phyloP scores from a whole-genome alignment of 2,888 invertebrate species.

The Sepiola atlantica region DNA sequence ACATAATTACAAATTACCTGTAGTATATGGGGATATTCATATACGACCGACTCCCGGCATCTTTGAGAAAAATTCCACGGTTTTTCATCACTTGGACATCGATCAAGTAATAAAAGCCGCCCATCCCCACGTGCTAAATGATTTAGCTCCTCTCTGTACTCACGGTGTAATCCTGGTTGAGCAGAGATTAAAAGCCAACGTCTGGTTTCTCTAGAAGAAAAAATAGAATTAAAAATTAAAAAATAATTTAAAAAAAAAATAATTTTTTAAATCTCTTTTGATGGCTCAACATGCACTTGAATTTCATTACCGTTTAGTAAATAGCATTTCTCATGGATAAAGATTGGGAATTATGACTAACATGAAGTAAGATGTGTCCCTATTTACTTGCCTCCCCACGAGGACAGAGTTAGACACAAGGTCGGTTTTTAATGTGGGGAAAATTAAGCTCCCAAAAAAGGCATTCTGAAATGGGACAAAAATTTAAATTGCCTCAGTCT shows the following conservation, averaged over 20 bases:
- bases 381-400: no score
- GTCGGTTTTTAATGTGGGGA: no score
- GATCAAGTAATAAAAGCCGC: constrained; percentile 77
- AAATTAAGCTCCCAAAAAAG: no score
- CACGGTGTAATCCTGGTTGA: constrained; percentile 84
- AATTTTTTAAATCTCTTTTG: background rate
- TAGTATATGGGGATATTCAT: constrained; percentile 83
- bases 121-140: constrained; percentile 77
- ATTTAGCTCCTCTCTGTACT: constrained; percentile 79
- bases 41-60: constrained; percentile 80
- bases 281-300: background rate
- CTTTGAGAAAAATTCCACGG: constrained; percentile 74
- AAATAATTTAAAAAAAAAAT: background rate
- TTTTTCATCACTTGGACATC: constrained; percentile 60
- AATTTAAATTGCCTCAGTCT: no score
- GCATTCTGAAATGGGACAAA: no score
- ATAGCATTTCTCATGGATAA: background rate
- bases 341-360: background rate
- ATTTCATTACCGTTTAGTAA: background rate
- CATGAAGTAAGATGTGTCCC: background rate
- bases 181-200: constrained; percentile 82
- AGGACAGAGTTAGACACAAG: no score
- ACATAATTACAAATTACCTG: constrained; percentile 72
- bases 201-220: constrained; percentile 59
- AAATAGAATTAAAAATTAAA: background rate